These are phyloP conservation scores for Lagopus leucura DNA, from an alignment of 2,113 vertebrate species.

Conservation along the genomic window DNA sequence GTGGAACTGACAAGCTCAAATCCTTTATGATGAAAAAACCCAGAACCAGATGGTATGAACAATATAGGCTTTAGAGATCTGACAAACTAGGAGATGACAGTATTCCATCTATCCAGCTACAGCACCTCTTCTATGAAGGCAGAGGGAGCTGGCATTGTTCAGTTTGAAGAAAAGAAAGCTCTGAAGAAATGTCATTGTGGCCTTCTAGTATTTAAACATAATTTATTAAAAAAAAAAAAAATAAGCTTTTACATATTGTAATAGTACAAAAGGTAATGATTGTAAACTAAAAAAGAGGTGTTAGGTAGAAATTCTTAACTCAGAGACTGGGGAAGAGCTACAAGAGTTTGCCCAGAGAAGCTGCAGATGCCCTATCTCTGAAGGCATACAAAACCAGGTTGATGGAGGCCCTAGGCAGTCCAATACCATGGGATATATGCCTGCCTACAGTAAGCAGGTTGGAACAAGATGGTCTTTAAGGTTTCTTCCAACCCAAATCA, in stretches of 20 bases:
- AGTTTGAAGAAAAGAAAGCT: background rate
- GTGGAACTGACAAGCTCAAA: background rate
- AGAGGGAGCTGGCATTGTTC: background rate
- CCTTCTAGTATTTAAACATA: background rate
- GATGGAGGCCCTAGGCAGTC: background rate
- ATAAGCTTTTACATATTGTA: background rate
- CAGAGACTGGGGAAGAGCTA: background rate
- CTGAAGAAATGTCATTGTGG: background rate
- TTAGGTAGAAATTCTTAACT: background rate
- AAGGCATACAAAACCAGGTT: background rate
- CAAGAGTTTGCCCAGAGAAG: background rate
- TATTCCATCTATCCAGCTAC: background rate
- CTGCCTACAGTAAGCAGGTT: background rate
- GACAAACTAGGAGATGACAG: background rate
- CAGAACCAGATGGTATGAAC: background rate
- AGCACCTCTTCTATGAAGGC: background rate
- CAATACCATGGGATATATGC: background rate
- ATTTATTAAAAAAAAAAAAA: background rate
- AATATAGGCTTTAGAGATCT: background rate
- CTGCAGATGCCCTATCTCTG: background rate
- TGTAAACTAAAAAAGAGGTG: background rate
- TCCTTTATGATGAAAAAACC: background rate
- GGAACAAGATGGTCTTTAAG: background rate
- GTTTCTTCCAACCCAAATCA: background rate
- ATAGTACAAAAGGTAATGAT: background rate